phyloP scores from a whole-genome alignment of 1,140 invertebrate genomes.

The Belonocnema kinseyi region DNA sequence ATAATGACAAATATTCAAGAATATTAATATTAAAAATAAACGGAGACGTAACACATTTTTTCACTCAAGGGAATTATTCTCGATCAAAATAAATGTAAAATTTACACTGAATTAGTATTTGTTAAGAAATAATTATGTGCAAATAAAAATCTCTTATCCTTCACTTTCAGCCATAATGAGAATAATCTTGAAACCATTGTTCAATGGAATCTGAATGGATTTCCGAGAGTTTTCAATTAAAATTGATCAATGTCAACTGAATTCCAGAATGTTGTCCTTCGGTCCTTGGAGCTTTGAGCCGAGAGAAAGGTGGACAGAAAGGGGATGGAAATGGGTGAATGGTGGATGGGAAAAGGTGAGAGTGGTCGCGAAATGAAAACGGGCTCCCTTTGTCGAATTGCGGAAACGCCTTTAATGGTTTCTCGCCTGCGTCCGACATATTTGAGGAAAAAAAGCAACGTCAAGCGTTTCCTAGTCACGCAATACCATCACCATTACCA shows the following conservation, averaged over 20 bases:
- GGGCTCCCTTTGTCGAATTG: constrained; percentile 28
- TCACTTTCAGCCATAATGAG: background rate
- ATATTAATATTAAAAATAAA: no score
- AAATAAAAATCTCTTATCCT: background rate
- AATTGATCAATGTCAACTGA: constrained; percentile 10
- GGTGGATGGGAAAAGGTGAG: background rate
- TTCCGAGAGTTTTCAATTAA: constrained; percentile 17
- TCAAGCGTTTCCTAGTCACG: background rate
- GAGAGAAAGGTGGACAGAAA: background rate
- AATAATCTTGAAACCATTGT: background rate
- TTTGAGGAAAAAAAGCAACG: constrained; percentile 1
- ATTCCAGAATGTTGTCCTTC: constrained; percentile 19
- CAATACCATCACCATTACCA: constrained; percentile 17
- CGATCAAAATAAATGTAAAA: no score
- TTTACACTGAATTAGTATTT: no score
- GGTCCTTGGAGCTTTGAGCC: constrained; percentile 19
- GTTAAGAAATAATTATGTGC: no score
- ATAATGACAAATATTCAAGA: no score
- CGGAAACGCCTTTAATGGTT: constrained; percentile 29
- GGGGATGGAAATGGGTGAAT: background rate
- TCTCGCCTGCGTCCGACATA: constrained; percentile 28
- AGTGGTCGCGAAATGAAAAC: constrained; percentile 30
- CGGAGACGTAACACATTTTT: background rate
- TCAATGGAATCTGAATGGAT: background rate
- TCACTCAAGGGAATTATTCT: background rate